A percentile compares a stretch with the other conserved stretches of the same genome.
Conservation (phyloP, 2,797 vertebrate genomes). For the Hipposideros larvatus region DNA sequence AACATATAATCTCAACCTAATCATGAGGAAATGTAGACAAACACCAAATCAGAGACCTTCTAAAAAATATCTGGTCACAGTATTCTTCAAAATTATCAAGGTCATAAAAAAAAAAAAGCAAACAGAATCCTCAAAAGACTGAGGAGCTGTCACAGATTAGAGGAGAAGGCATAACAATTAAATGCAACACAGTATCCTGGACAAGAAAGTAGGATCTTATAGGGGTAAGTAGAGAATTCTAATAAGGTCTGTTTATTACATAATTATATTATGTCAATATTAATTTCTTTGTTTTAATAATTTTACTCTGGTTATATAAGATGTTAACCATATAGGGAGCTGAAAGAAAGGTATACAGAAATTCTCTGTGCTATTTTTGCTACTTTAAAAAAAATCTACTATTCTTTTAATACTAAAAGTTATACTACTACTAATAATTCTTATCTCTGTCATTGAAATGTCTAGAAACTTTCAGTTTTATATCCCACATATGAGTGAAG, state of each 20-base stretch:
- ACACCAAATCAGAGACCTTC: neutral
- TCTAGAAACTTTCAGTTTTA: neutral
- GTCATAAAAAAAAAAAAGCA: neutral
- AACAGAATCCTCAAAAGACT: neutral
- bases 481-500: too few species aligned
- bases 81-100: neutral
- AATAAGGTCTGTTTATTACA: neutral
- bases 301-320: neutral
- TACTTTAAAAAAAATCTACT: neutral
- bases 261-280: neutral
- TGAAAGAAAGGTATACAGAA: neutral
- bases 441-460: neutral
- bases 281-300: neutral
- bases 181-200: neutral
- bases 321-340: neutral
- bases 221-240: neutral
- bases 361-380: neutral
- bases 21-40: neutral
- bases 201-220: neutral
- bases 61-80: neutral
- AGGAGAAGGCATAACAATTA: neutral
- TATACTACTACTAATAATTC: neutral
- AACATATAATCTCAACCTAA: neutral
- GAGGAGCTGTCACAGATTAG: neutral
- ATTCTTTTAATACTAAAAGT: conserved; percentile 12